Conservation (phyloP, 2,888 invertebrate genomes). For the Folsomia manolachei region DNA sequence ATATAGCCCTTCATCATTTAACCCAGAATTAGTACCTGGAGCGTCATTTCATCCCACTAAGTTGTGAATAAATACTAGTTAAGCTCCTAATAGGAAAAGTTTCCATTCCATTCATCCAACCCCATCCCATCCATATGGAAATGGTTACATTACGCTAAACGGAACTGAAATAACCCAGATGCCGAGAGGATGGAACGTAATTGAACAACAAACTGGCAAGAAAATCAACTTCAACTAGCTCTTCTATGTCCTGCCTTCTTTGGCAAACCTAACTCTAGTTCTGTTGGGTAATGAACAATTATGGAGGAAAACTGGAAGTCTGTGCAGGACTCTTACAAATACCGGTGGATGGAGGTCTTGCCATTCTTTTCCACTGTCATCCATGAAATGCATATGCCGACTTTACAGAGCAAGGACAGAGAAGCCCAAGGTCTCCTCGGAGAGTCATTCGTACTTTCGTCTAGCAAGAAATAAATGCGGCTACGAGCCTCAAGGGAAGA, state of each 20-base stretch:
- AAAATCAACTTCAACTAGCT: not conserved
- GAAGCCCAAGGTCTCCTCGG: constrained; percentile 44
- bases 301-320: too few species aligned
- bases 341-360: not conserved
- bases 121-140: not conserved
- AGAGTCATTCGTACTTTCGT: constrained; percentile 47
- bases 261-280: too few species aligned
- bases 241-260: too few species aligned
- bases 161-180: not conserved
- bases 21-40: too few species aligned
- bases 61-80: not conserved
- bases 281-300: too few species aligned
- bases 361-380: not conserved
- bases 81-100: too few species aligned
- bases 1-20: too few species aligned
- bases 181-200: not conserved
- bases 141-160: not conserved
- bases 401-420: constrained; percentile 36
- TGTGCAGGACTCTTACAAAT: too few species aligned
- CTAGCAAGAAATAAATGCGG: constrained; percentile 49
- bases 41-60: too few species aligned
- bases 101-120: too few species aligned
- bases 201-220: not conserved
- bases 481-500: constrained; percentile 44
- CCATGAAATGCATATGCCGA: constrained; percentile 14